These are phyloP conservation scores for Amphipyra tragopoginis DNA, from an alignment of 2,888 invertebrate species.

Conservation along the genomic window DNA sequence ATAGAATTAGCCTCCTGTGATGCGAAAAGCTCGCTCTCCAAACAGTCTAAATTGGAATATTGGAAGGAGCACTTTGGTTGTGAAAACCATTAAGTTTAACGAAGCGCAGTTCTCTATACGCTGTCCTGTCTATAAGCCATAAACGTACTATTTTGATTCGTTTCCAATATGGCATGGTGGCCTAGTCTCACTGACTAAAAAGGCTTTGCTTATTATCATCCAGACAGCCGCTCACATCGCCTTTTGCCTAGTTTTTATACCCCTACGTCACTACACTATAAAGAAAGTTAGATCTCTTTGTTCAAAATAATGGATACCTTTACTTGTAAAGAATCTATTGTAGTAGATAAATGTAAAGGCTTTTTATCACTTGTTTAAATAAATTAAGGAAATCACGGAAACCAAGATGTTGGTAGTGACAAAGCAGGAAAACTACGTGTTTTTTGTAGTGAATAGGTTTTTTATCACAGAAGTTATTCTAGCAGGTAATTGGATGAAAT, in stretches of 20 bases:
- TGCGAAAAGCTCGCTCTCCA: too few species aligned
- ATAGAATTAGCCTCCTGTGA: too few species aligned
- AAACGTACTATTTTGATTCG: conserved; percentile 49
- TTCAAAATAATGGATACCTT: conserved; percentile 12
- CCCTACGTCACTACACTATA: conserved; percentile 22
- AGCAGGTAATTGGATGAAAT: conserved; percentile 17
- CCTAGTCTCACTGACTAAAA: conserved; percentile 50
- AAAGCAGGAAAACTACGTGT: conserved; percentile 48
- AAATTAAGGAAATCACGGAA: conserved; percentile 52
- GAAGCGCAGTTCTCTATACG: conserved; percentile 10
- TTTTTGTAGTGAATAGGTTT: conserved; percentile 37
- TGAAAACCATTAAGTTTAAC: conserved; percentile 29
- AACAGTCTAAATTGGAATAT: too few species aligned
- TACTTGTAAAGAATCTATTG: not conserved
- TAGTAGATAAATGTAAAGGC: conserved; percentile 6
- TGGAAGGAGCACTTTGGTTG: not conserved
- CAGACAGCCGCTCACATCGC: conserved; percentile 28
- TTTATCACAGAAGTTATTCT: conserved; percentile 34
- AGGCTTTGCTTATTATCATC: conserved; percentile 52
- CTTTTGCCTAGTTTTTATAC: conserved; percentile 44
- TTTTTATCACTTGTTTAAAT: conserved; percentile 23
- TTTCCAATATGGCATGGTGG: conserved; percentile 47
- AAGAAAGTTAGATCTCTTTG: conserved; percentile 50
- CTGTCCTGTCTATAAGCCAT: conserved; percentile 18
- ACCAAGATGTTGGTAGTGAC: conserved; percentile 34